Evolutionary conservation across 2,113 vertebrate genomes (phyloP).

Genomic region (Trachemys scripta): DNA sequence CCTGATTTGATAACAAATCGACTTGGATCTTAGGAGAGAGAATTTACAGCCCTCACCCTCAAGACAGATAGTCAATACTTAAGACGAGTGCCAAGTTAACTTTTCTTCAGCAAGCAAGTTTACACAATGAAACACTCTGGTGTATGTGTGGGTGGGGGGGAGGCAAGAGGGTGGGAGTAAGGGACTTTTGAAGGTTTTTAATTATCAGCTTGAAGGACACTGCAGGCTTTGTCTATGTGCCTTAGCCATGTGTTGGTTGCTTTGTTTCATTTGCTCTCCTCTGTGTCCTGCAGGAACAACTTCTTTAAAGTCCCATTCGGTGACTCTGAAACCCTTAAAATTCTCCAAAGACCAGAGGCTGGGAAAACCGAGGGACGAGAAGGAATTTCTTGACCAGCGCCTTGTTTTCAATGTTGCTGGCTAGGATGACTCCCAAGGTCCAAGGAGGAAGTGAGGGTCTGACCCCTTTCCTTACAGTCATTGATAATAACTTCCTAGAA

Average conservation of each 20-base stretch:
- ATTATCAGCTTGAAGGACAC: slow-evolving; percentile 65
- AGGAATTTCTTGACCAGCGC: neutral
- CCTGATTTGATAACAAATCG: slow-evolving; percentile 99
- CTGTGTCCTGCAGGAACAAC: neutral
- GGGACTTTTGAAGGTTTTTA: slow-evolving; percentile 55
- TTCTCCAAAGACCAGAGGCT: accelerated
- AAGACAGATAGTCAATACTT: slow-evolving; percentile 91
- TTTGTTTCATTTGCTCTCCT: slow-evolving; percentile 29
- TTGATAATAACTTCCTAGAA: slow-evolving; percentile 80
- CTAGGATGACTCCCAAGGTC: neutral
- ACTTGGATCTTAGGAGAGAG: slow-evolving; percentile 97
- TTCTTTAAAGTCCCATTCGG: neutral
- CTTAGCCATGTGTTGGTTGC: neutral
- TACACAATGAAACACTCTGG: slow-evolving; percentile 73
- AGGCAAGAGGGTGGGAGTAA: neutral
- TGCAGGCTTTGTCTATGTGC: neutral
- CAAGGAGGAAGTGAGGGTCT: slow-evolving; percentile 49
- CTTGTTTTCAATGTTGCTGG: slow-evolving; percentile 43
- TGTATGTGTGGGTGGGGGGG: neutral
- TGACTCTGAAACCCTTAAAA: accelerated
- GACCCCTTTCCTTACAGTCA: slow-evolving; percentile 77
- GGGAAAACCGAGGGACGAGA: neutral
- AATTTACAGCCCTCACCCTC: slow-evolving; percentile 94
- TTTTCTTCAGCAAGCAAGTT: slow-evolving; percentile 84
- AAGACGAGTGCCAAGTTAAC: slow-evolving; percentile 86